Percentiles rank a stretch among this genome's conserved stretches.
Evolutionary conservation across 2,113 vertebrate species (phyloP).

Genomic region (Spermophilus dauricus): DNA sequence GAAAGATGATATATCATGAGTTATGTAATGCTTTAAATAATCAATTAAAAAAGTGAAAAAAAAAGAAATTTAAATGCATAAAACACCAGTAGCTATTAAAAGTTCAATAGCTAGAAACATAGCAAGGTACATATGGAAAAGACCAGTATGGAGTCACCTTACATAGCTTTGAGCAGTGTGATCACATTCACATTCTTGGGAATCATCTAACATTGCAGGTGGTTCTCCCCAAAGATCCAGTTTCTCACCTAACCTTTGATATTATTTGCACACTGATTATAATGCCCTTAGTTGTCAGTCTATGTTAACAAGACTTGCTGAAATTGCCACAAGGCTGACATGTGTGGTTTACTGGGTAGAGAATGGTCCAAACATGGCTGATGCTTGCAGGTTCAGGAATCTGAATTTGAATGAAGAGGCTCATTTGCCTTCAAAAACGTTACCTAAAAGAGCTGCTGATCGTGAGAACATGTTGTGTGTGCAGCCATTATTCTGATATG

Average conservation of each 20-base stretch:
- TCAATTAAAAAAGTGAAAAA: too few species aligned
- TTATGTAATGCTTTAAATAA: too few species aligned
- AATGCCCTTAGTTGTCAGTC: conserved; percentile 83
- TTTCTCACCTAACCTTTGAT: conserved; percentile 86
- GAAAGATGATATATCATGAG: too few species aligned
- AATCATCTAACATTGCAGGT: conserved; percentile 70
- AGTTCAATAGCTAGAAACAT: conserved; percentile 41
- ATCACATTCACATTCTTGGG: conserved; percentile 72
- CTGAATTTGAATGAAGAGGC: conserved; percentile 9
- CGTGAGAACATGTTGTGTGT: background rate
- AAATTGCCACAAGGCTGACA: conserved; percentile 67
- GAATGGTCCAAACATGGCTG: background rate
- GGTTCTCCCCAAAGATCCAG: conserved; percentile 84
- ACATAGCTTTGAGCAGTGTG: conserved; percentile 67
- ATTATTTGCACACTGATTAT: conserved; percentile 84
- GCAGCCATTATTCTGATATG: background rate
- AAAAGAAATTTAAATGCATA: conserved; percentile 24
- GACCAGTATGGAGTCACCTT: conserved; percentile 60
- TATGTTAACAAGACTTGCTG: conserved; percentile 76
- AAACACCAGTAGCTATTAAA: conserved; percentile 61
- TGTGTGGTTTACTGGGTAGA: background rate
- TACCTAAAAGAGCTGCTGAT: background rate
- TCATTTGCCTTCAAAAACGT: conserved; percentile 39
- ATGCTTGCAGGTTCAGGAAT: background rate
- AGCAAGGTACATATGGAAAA: conserved; percentile 40